Evolutionary conservation across 2,888 invertebrate genomes (phyloP), one percentile per base, ranked within the genome.

Genomic region (Dioctria linearis): DNA sequence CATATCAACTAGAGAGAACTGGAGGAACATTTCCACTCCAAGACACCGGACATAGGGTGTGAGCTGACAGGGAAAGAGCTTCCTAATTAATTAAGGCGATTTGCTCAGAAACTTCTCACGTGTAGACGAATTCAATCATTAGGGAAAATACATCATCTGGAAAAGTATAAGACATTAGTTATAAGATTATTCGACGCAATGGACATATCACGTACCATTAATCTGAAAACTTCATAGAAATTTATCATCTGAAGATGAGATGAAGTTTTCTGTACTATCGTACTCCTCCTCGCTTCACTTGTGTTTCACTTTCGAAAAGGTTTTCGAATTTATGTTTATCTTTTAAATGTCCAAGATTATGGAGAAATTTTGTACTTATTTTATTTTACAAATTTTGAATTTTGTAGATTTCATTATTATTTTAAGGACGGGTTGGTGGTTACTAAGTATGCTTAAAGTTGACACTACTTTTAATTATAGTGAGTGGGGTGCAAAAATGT

Each of bases 31-130:
- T 49, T 69, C 49, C 37, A 69, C 69, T 73, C 57, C 46, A 46
- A 61, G 59, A 76, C 13, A 37, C 61, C 46, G 39, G 61, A 76
- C 46, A 76, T 40, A 39, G 43, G 61, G 49, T 42, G 61, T 42
- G 59, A 59, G 49, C 37, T 61, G 37, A 61, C 57, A 76, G 61
- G 61, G 76, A 43, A 76, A 42, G n/a, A 76, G 8, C 61, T 76
- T 76, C 76, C 57, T 76, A 76, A 76, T 76, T 76, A 76, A 76
- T 76, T 76, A 76, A 76, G 76, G 61, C 76, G 76, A 76, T 61
- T 76, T 76, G 25, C 76, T 42, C 57, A 2, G 73, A 54, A 73
- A 73, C 76, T 76, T 61, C 61, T 61, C 61, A 61, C 59, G 57
- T 76, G 61, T 76, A 76, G 43, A 61, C 37, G 49, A 59, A 76